These are phyloP conservation scores for Blastobasis adustella DNA, from an alignment of 2,888 invertebrate species.

Conservation along the genomic window DNA sequence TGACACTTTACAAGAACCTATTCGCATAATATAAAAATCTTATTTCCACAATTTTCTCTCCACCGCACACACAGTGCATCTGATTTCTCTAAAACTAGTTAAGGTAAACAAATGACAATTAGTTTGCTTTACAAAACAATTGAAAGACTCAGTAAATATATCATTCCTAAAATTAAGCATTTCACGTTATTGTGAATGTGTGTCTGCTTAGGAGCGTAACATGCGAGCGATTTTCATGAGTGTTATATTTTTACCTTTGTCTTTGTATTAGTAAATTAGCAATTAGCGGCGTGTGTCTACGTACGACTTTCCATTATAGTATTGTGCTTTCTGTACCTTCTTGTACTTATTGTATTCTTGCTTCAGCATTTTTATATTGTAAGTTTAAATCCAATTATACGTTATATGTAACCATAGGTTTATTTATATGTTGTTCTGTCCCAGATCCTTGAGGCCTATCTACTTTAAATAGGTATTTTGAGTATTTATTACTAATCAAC, in stretches of 20 bases:
- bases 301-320: constrained; percentile 23
- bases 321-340: constrained; percentile 35
- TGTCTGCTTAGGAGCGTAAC: not conserved
- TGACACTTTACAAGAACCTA: no score
- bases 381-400: constrained; percentile 20
- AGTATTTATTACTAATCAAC: no score
- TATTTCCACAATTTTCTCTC: no score
- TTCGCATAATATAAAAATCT: no score
- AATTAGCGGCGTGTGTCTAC: constrained; percentile 55
- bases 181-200: not conserved
- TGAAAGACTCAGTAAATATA: not conserved
- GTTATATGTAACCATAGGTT: constrained; percentile 13
- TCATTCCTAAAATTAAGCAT: not conserved
- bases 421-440: constrained; percentile 37
- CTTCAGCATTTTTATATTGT: constrained; percentile 40
- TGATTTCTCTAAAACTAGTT: no score
- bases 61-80: no score
- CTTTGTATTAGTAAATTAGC: constrained; percentile 32
- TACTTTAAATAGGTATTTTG: constrained; percentile 31
- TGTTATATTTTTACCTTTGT: constrained; percentile 4
- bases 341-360: constrained; percentile 40
- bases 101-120: no score
- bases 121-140: no score
- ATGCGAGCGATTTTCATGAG: constrained; percentile 5
- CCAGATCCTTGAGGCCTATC: constrained; percentile 36